Conservation (phyloP, 2,888 invertebrate species). For the Gastrophysa polygoni region DNA sequence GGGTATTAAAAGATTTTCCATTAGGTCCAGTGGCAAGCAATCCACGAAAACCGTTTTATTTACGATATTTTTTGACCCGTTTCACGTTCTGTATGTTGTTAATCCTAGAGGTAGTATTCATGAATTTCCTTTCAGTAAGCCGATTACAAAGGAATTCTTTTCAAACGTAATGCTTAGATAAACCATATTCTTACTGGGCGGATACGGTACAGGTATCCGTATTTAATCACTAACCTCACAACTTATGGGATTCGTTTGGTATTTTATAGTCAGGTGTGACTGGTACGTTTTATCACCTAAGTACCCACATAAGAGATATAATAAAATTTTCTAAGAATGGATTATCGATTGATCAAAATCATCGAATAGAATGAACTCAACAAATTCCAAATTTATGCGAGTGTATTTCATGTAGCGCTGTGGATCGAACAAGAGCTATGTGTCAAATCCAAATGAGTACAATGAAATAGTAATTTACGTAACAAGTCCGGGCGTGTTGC, state of each 20-base stretch:
- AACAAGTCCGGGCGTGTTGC: no score
- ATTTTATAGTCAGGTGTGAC: conserved; percentile 12
- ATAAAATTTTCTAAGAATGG: background rate
- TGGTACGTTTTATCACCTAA: background rate
- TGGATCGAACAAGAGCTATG: no score
- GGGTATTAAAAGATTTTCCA: background rate
- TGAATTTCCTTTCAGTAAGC: background rate
- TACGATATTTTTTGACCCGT: background rate
- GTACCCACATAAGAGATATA: background rate
- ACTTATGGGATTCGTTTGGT: conserved; percentile 6
- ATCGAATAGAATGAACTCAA: no score
- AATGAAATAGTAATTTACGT: no score
- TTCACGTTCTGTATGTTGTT: background rate
- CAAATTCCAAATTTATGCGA: no score
- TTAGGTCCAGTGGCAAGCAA: background rate
- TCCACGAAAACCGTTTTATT: background rate
- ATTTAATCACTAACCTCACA: conserved; percentile 18
- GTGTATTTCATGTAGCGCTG: no score
- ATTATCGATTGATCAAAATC: no score
- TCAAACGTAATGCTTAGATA: background rate
- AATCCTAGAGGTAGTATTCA: background rate
- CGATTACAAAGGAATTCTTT: background rate
- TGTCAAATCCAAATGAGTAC: no score
- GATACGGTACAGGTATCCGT: background rate
- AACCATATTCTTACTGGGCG: background rate